Evolutionary conservation across 2,888 invertebrate genomes (phyloP).

Genomic region (Drosophila meridiana): DNA sequence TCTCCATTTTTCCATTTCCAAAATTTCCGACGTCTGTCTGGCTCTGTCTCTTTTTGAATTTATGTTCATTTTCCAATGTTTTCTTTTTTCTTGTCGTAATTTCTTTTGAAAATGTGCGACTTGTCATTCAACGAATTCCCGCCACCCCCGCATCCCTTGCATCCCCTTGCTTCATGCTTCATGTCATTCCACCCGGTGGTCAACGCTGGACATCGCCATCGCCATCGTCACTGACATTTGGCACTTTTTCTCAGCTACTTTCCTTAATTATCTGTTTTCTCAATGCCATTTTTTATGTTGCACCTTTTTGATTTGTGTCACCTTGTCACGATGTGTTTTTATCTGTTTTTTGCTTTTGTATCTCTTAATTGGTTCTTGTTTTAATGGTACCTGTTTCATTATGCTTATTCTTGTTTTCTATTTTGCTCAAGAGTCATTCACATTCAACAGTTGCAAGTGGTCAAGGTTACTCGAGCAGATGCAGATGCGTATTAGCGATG

Average conservation of each 20-base stretch:
- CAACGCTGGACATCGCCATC: slow-evolving; percentile 17
- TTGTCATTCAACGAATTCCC: slow-evolving; percentile 74
- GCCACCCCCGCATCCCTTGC: slow-evolving; percentile 31
- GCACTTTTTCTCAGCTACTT: slow-evolving; percentile 50
- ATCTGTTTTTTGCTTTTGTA: slow-evolving; percentile 9
- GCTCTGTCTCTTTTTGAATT: slow-evolving; percentile 54
- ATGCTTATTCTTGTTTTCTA: neutral
- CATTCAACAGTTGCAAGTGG: slow-evolving; percentile 37
- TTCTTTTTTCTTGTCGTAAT: slow-evolving; percentile 53
- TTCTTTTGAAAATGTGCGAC: slow-evolving; percentile 81
- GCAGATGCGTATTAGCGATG: neutral
- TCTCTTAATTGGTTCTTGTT: slow-evolving; percentile 20
- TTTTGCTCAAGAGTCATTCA: slow-evolving; percentile 43
- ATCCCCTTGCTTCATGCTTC: slow-evolving; percentile 22
- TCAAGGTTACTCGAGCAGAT: slow-evolving; percentile 41
- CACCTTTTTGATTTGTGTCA: slow-evolving; percentile 77
- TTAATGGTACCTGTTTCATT: slow-evolving; percentile 53
- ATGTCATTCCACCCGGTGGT: slow-evolving; percentile 65
- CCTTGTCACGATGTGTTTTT: slow-evolving; percentile 36
- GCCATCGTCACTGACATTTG: slow-evolving; percentile 33
- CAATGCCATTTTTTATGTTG: slow-evolving; percentile 79
- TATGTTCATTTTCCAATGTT: slow-evolving; percentile 70
- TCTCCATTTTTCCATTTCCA: slow-evolving; percentile 42
- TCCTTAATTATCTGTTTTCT: slow-evolving; percentile 73
- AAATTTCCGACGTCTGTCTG: slow-evolving; percentile 45